Evolutionary conservation across 2,888 invertebrate species (phyloP).

Genomic region (Athetis lepigone): DNA sequence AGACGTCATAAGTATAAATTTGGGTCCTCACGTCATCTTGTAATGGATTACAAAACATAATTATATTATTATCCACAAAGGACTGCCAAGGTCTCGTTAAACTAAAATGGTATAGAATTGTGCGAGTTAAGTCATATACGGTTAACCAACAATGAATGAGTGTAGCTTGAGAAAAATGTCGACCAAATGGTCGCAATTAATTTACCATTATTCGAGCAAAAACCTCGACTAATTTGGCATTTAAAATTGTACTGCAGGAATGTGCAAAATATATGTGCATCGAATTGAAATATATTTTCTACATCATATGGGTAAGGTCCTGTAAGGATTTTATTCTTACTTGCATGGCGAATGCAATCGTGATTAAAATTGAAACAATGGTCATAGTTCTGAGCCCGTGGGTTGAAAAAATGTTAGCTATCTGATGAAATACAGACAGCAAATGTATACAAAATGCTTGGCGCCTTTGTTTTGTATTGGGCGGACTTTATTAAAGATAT

Average conservation of each 20-base stretch:
- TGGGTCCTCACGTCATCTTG: constrained; percentile 81
- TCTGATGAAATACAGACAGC: constrained; percentile 67
- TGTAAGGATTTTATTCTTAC: constrained; percentile 55
- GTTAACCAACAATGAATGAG: constrained; percentile 68
- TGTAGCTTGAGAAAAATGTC: constrained; percentile 62
- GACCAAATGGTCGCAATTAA: constrained; percentile 55
- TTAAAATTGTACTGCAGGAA: constrained; percentile 38
- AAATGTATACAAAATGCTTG: constrained; percentile 58
- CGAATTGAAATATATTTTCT: constrained; percentile 40
- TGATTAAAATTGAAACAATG: constrained; percentile 73
- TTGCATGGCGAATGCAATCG: constrained; percentile 66
- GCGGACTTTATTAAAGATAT: constrained; percentile 54
- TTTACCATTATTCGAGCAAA: constrained; percentile 51
- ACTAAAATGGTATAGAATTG: constrained; percentile 73
- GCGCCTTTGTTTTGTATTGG: constrained; percentile 64
- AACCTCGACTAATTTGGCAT: constrained; percentile 43
- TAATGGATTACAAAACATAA: constrained; percentile 77
- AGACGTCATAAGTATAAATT: constrained; percentile 84
- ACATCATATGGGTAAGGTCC: constrained; percentile 28
- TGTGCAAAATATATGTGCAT: constrained; percentile 33
- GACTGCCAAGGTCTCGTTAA: constrained; percentile 75
- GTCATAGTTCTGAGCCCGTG: constrained; percentile 67
- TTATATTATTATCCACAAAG: constrained; percentile 80
- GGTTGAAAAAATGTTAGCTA: constrained; percentile 65
- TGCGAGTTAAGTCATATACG: constrained; percentile 70